Percentiles rank a stretch among this genome's conserved stretches.
Conservation (phyloP, 2,888 invertebrate genomes). For the Cheilosia grossa region DNA sequence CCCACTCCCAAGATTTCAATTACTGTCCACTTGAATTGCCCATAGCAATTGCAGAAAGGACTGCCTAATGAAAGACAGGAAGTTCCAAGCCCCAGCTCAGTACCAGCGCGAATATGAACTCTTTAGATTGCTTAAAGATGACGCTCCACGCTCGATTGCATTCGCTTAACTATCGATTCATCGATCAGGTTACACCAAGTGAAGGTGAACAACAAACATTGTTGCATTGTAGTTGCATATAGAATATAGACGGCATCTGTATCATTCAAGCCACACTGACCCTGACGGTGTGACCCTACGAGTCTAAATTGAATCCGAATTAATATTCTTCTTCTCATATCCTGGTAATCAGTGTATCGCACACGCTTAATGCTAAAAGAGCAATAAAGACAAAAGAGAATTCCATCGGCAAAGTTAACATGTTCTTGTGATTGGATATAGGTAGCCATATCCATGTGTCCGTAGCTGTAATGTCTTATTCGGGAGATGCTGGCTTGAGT, state of each 20-base stretch:
- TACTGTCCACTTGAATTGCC: constrained; percentile 14
- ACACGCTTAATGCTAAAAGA: constrained; percentile 13
- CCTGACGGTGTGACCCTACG: constrained; percentile 28
- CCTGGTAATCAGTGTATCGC: constrained; percentile 53
- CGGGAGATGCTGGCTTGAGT: constrained; percentile 6
- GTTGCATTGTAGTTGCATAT: constrained; percentile 14
- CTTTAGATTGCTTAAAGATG: constrained; percentile 3
- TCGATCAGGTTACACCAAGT: too few species aligned
- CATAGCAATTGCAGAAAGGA: background rate
- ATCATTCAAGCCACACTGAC: constrained; percentile 17
- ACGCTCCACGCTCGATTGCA: constrained; percentile 3
- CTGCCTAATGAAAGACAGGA: background rate
- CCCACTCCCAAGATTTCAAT: constrained; percentile 40
- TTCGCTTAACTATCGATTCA: background rate
- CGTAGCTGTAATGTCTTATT: constrained; percentile 41
- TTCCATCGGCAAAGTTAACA: constrained; percentile 34
- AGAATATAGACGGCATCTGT: background rate
- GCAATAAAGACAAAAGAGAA: constrained; percentile 29
- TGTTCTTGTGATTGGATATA: constrained; percentile 44
- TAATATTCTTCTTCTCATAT: constrained; percentile 34
- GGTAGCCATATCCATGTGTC: background rate
- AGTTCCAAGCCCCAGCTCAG: constrained; percentile 5
- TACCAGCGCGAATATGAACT: background rate
- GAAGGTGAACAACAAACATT: constrained; percentile 17
- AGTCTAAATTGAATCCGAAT: constrained; percentile 42